Base-by-base conservation (phyloP, 2,113 vertebrate species). In the Cololabis saira region DNA sequence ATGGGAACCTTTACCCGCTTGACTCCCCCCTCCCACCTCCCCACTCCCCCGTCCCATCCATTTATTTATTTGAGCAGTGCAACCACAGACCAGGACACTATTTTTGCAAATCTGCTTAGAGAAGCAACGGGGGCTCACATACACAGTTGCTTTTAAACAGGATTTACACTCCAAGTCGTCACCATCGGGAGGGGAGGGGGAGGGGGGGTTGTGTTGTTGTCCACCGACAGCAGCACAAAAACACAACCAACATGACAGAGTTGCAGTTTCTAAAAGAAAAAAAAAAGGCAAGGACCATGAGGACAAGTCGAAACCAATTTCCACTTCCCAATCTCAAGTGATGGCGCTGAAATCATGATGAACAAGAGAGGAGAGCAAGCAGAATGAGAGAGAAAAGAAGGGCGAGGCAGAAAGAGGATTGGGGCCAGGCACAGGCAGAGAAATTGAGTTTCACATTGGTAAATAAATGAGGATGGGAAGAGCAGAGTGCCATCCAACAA, bases 401-500 rank as follows among this genome's bases (percentile, higher is more conserved):
- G 68, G 67, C 45, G 66, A 76, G 50, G 57, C 67, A 40, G 52
- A 19, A 53, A 63, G 62, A 62, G 63, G 76, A 78, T 51, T 69
- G 74, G 61, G 73, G 64, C 65, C 76, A 78, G 72, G 64, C 68
- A 37, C 64, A 56, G 61, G 80, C 80, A 73, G 63, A 73, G 64
- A 87, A 90, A 88, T 85, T 78, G 82, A 83, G 79, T 90, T 89
- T 87, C 71, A 68, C 76, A 61, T 79, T 67, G 66, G 79, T 80
- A 89, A 90, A 89, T 88, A 91, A 90, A 88, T 82, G 82, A 78
- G 59, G 54, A 72, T 12, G 81, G 76, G 51, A 56, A 69, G 66
- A 72, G 77, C 66, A 40, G 71, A 84, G 81, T 52, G 64, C 53
- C 79, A 69, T 84, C 78, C 78, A 73, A 75, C 73, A 71, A 83